phyloP scores from a whole-genome alignment of 2,113 vertebrate genomes.

The Chrysemys picta region DNA sequence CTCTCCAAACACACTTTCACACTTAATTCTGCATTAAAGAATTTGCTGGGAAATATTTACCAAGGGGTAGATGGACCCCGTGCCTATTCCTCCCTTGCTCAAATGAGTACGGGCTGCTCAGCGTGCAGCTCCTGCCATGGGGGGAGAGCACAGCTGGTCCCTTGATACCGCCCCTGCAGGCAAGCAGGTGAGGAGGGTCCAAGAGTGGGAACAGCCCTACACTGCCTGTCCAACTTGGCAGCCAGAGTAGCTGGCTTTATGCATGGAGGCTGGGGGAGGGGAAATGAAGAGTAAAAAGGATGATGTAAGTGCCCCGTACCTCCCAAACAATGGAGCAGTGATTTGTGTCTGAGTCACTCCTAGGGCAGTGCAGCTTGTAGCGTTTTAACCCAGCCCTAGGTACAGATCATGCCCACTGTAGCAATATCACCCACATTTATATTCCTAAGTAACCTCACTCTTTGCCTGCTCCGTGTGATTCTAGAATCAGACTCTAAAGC shows the following conservation, averaged over 20 bases:
- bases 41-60: not conserved
- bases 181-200: not conserved
- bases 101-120: not conserved
- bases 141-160: not conserved
- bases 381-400: not conserved
- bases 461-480: not conserved
- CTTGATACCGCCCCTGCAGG: fast-evolving
- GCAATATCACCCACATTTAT: fast-evolving
- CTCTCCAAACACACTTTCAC: not conserved
- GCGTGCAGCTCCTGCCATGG: not conserved
- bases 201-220: not conserved
- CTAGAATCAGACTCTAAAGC: not conserved
- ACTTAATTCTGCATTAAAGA: not conserved
- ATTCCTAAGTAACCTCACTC: not conserved
- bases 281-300: not conserved
- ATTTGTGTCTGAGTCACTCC: not conserved
- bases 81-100: not conserved
- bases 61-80: not conserved
- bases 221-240: not conserved
- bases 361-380: not conserved
- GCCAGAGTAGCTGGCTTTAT: not conserved
- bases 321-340: not conserved
- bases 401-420: not conserved
- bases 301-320: not conserved
- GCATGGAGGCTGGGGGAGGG: not conserved